Base-by-base conservation (phyloP, 2,797 vertebrate species). In the Orientallactaga sibirica region DNA sequence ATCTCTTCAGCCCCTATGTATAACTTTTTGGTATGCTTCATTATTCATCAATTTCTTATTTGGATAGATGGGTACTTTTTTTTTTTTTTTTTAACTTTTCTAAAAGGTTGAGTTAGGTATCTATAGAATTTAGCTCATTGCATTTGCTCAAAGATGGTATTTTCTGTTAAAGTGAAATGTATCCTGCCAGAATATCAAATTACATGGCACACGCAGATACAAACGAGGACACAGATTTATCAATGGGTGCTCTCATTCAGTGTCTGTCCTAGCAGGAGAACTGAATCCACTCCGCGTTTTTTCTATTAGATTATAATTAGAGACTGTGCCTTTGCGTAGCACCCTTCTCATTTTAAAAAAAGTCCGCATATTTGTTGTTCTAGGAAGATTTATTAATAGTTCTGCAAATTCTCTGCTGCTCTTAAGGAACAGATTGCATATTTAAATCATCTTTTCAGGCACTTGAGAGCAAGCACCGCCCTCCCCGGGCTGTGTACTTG, bases 251-350 rank as follows among this genome's bases (percentile, higher is more conserved):
- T 10, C 83, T 78, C 41, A 11, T 29, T 3, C 64, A 25, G 41
- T 20, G 4, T 67, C 90, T 90, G 78, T 48, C 41, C 22, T 43
- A 55, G 27, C 76, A 48, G 48, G 87, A 90, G 91, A 95, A 71
- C 58, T 43, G 78, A 92, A 66, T 52, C 48, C 3, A 0, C 64
- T 70, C 37, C 62, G 10, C 68, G 70, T 62, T 82, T 85, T 91
- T 81, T 78, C 91, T 25, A 33, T 83, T 71, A 87, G 68, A 89
- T 48, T 95, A 88, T 90, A 81, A 90, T 93, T 94, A 88, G 91
- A 93, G 93, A 52, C 14, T 0, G 48, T 80, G 87, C 27, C 75
- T 88, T 67, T 68, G 80, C 92, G 41, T n/a, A 94, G 29, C 71
- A 82, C 66, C 77, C 86, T 87, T 96, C 90, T 94, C 84, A 90